Base-by-base conservation (phyloP, 2,797 vertebrate species). In the Bucorvus abyssinicus region DNA sequence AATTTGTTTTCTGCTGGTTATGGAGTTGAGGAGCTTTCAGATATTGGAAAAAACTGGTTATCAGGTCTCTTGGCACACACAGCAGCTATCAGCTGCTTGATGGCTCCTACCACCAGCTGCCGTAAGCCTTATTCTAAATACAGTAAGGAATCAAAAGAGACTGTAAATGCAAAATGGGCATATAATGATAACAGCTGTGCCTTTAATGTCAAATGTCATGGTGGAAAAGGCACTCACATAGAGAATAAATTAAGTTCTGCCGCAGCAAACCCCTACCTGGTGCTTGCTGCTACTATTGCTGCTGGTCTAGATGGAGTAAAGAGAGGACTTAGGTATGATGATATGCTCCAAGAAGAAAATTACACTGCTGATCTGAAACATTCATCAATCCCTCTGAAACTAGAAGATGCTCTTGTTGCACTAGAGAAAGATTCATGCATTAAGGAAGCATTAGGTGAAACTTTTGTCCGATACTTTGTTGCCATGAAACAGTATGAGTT, bases 401-500 rank as follows among this genome's bases (percentile, higher is more conserved):
- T 99, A 7, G 99, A 99, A 29, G 98, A 99, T 5, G 99, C 99
- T 32, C 98, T 99, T 59, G 96, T 97, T 78, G 98, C 98, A 0
- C 89, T 99, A 3, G 98, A 97, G 45, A 98, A 98, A 63, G 98
- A 99, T 64, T 95, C 96, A 0, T 98, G 98, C 85, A 98, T 99
- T 64, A 95, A 97, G 93, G 97, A 98, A 65, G 97, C 98, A 11
- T 97, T 99, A 4, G 99, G 99, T 0, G 99, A 99, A 84, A 98
- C 98, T 18, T 99, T 99, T 67, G 97, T 99, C 63, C 98, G 98
- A n/a, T 99, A 99, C 87, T 99, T 99, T 95, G 97, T 99, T 38
- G 98, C 98, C 77, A 98, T 99, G 98, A 99, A 99, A 95, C 98
- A 97, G 81, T 98, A 99, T 86, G 99, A 99, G 95, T 98, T 99